Conservation (phyloP, 2,888 invertebrate species). For the Sarcophaga rosellei region DNA sequence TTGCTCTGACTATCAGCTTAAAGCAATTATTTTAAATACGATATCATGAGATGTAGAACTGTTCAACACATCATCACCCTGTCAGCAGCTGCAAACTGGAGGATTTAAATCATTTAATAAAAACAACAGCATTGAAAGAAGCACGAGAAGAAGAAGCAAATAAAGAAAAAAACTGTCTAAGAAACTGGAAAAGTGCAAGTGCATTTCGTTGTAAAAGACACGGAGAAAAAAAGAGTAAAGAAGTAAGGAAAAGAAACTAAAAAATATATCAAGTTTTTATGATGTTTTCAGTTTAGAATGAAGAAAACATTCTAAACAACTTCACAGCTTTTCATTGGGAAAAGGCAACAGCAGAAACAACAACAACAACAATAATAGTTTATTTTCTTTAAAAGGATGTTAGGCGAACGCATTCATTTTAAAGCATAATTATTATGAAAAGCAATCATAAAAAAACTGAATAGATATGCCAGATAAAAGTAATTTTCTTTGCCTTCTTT, state of each 20-base stretch:
- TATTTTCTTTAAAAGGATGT: conserved; percentile 7
- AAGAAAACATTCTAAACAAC: conserved; percentile 17
- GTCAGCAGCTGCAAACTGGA: conserved; percentile 39
- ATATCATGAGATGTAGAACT: conserved; percentile 6
- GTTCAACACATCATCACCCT: conserved; percentile 20
- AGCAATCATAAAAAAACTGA: conserved; percentile 19
- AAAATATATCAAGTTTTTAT: conserved; percentile 31
- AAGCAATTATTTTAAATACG: conserved; percentile 33
- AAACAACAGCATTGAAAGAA: neutral
- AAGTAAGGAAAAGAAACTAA: neutral
- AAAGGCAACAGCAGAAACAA: neutral
- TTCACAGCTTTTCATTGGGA: neutral
- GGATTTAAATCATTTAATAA: conserved; percentile 52
- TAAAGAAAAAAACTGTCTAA: neutral
- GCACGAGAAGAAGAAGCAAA: neutral
- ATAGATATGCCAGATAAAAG: conserved; percentile 20
- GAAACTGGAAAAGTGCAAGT: conserved; percentile 53
- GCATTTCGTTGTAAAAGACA: conserved; percentile 46
- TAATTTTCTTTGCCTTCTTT: neutral
- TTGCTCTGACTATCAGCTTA: conserved; percentile 1
- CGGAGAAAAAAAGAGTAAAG: neutral
- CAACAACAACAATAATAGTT: neutral
- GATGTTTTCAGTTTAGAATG: conserved; percentile 23
- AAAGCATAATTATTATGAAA: conserved; percentile 6
- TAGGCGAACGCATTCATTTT: conserved; percentile 9